phyloP scores from a whole-genome alignment of 2,797 vertebrate species.

The Enoplosus armatus region DNA sequence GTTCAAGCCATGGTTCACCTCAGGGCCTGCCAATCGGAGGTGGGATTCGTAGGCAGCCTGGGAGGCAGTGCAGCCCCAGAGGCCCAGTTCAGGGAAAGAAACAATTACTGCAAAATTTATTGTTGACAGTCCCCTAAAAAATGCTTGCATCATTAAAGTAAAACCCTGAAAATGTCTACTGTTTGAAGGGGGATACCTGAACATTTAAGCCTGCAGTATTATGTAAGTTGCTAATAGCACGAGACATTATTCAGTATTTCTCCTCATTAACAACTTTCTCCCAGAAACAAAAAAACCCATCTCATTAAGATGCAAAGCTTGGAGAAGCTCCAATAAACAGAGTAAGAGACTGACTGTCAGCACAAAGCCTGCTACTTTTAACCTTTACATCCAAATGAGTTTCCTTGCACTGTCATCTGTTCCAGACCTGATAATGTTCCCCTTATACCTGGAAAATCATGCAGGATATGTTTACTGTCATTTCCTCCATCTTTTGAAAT shows the following conservation, averaged over 20 bases:
- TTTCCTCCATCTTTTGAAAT: slow-evolving; percentile 62
- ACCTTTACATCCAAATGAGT: slow-evolving; percentile 64
- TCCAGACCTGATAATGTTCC: slow-evolving; percentile 55
- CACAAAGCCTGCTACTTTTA: slow-evolving; percentile 57
- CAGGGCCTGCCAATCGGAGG: slow-evolving; percentile 27
- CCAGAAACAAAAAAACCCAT: slow-evolving; percentile 25
- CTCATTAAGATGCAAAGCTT: slow-evolving; percentile 60
- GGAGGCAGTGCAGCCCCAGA: slow-evolving; percentile 35
- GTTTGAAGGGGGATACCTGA: slow-evolving; percentile 2
- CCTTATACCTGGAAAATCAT: slow-evolving; percentile 61
- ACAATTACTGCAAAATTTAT: slow-evolving; percentile 56
- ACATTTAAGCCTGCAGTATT: slow-evolving; percentile 17
- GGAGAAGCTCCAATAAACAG: slow-evolving; percentile 52
- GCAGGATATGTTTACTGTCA: slow-evolving; percentile 73
- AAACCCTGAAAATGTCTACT: not conserved
- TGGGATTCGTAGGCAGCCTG: slow-evolving; percentile 29
- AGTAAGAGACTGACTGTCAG: slow-evolving; percentile 50
- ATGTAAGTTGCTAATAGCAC: slow-evolving; percentile 16
- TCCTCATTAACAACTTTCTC: slow-evolving; percentile 58
- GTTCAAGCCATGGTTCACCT: slow-evolving; percentile 45
- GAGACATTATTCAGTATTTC: slow-evolving; percentile 28
- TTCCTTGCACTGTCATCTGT: slow-evolving; percentile 54
- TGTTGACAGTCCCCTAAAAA: slow-evolving; percentile 32
- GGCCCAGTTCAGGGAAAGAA: slow-evolving; percentile 34
- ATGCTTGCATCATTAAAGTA: slow-evolving; percentile 5